These are phyloP conservation scores for Noctua fimbriata DNA, from an alignment of 2,888 invertebrate genomes.

Conservation along the genomic window DNA sequence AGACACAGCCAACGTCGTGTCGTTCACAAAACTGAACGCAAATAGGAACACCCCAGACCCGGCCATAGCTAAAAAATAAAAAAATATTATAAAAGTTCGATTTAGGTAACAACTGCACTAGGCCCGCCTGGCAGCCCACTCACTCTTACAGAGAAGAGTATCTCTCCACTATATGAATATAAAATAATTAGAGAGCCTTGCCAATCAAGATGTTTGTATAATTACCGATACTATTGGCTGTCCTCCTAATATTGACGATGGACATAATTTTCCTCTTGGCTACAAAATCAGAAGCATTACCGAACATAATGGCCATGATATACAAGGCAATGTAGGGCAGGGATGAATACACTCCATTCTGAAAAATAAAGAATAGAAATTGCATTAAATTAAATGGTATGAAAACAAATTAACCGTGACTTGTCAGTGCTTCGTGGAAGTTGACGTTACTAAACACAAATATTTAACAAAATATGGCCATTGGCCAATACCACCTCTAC, in stretches of 20 bases:
- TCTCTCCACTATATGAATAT: background rate
- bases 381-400: background rate
- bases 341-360: conserved; percentile 88
- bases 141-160: background rate
- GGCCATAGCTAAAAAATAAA: conserved; percentile 74
- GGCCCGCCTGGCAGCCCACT: background rate
- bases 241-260: conserved; percentile 76
- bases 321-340: conserved; percentile 89
- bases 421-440: background rate
- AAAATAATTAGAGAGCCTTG: background rate
- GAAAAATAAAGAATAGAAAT: conserved; percentile 60
- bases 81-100: background rate
- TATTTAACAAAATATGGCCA: background rate
- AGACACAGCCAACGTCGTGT: conserved; percentile 83
- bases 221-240: conserved; percentile 87
- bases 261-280: conserved; percentile 76
- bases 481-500: too few relatives aligned
- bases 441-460: background rate
- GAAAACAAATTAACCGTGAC: background rate
- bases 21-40: conserved; percentile 84
- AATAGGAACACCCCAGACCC: conserved; percentile 82
- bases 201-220: background rate
- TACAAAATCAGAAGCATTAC: conserved; percentile 74
- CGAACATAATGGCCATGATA: conserved; percentile 80
- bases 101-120: background rate